These are phyloP conservation scores for Spongilla lacustris DNA, from an alignment of 37 sponge, comb jelly and placozoan genomes.

Conservation along the genomic window DNA sequence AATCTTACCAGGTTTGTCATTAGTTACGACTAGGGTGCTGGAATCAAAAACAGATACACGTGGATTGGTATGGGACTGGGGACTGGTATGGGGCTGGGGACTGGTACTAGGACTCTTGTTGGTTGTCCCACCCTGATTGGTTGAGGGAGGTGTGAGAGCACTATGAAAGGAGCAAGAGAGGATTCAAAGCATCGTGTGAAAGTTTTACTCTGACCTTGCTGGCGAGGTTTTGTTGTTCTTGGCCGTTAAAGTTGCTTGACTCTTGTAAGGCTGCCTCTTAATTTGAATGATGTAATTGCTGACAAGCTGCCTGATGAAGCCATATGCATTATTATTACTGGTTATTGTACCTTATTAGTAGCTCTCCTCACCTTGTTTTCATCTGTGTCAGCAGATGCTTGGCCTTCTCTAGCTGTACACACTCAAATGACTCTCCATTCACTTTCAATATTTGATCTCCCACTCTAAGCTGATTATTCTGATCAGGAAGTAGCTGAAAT, in stretches of 20 bases:
- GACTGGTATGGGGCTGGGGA: not conserved
- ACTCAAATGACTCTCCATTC: conserved; percentile 66
- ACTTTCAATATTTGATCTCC: conserved; percentile 80
- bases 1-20: not conserved
- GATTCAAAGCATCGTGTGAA: not conserved
- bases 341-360: not conserved
- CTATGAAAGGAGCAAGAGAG: too few species aligned
- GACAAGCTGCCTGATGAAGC: not conserved
- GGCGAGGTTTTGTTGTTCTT: not conserved
- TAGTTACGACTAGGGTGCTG: not conserved
- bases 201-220: not conserved
- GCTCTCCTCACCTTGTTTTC: conserved; percentile 45
- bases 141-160: too few species aligned
- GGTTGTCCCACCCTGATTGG: too few species aligned
- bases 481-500: too few species aligned
- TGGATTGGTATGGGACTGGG: not conserved
- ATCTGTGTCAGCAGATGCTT: conserved; percentile 68
- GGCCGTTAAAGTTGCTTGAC: not conserved
- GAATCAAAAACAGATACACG: not conserved
- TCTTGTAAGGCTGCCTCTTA: not conserved
- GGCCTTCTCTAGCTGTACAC: conserved; percentile 59
- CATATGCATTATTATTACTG: not conserved
- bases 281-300: not conserved
- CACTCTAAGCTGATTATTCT: conserved; percentile 62
- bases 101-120: too few species aligned